Evolutionary conservation across 2,888 invertebrate species (phyloP).

Genomic region (Hyalella azteca): DNA sequence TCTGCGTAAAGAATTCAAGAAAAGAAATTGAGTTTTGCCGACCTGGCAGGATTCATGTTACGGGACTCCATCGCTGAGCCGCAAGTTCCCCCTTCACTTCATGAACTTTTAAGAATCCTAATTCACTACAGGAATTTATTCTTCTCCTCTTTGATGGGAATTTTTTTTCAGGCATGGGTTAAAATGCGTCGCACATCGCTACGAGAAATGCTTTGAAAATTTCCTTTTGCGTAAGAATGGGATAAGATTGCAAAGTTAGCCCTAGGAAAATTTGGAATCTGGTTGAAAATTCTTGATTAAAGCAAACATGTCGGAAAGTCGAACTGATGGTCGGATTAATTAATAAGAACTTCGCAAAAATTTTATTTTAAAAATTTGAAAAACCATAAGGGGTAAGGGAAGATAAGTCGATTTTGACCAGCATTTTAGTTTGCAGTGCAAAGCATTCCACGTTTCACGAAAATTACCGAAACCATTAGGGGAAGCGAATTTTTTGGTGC

Average conservation of each 20-base stretch:
- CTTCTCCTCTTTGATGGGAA: slow-evolving; percentile 18
- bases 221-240: background rate
- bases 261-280: slow-evolving; percentile 13
- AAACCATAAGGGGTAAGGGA: no score
- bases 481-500: no score
- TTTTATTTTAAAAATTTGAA: no score
- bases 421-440: no score
- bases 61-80: background rate
- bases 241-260: slow-evolving; percentile 32
- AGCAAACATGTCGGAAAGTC: slow-evolving; percentile 10
- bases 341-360: background rate
- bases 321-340: slow-evolving; percentile 16
- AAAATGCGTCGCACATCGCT: slow-evolving; percentile 9
- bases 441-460: no score
- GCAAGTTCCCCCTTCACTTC: slow-evolving; percentile 24
- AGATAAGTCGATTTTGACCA: no score
- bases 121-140: slow-evolving; percentile 34
- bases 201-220: slow-evolving; percentile 29
- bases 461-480: no score
- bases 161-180: background rate
- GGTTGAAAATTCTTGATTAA: slow-evolving; percentile 36
- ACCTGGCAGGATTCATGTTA: slow-evolving; percentile 24
- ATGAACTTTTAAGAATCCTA: slow-evolving; percentile 29
- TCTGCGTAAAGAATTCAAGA: background rate
- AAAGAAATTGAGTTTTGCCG: background rate